Evolutionary conservation across 2,797 vertebrate species (phyloP).

Genomic region (Aldrovandia affinis): DNA sequence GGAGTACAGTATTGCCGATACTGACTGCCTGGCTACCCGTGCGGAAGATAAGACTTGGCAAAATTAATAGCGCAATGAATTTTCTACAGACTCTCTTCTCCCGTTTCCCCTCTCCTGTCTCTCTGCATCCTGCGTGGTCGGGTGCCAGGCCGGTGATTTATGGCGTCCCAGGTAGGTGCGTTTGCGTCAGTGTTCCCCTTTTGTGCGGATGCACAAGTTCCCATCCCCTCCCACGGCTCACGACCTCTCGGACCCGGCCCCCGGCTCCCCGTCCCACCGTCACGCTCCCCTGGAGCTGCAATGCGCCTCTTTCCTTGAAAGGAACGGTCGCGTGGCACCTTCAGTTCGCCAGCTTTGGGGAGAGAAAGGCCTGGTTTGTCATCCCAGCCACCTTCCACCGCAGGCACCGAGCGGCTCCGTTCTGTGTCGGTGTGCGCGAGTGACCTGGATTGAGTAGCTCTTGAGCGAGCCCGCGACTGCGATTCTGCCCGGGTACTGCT

Average conservation of each 20-base stretch:
- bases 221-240: constrained; percentile 48
- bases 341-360: background rate
- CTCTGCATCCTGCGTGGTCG: constrained; percentile 48
- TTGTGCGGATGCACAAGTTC: constrained; percentile 58
- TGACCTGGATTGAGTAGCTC: constrained; percentile 7
- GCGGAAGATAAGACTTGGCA: background rate
- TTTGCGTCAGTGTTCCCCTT: constrained; percentile 60
- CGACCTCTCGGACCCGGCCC: background rate
- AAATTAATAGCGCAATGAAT: constrained; percentile 8
- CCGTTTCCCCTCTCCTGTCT: constrained; percentile 37
- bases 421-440: background rate
- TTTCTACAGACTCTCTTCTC: constrained; percentile 8
- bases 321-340: background rate
- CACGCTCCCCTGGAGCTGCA: background rate
- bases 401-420: background rate
- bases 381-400: background rate
- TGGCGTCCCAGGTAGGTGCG: constrained; percentile 52
- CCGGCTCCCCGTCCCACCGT: background rate
- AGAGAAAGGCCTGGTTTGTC: background rate
- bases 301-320: background rate
- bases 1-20: background rate
- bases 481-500: background rate
- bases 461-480: background rate
- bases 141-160: constrained; percentile 50
- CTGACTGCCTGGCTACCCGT: constrained; percentile 19